Base-by-base conservation (phyloP, 2,797 vertebrate genomes). In the Fundulus diaphanus region DNA sequence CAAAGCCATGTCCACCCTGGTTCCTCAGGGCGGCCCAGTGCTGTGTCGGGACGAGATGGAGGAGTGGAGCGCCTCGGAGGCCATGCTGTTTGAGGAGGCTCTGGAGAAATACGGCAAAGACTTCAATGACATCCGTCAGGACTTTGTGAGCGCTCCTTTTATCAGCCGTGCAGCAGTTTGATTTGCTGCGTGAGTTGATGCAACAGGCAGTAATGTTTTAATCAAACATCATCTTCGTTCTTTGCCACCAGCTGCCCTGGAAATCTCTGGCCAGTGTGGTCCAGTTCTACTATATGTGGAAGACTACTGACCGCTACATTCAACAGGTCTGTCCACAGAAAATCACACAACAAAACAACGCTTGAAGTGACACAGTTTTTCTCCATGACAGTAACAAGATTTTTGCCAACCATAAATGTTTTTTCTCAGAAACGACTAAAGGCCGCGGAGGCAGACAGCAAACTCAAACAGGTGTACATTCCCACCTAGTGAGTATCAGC, bases 271-370 rank as follows among this genome's bases (percentile, higher is more conserved):
- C 98, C 85, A 99, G 98, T 89, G 98, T 99, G 90, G 98, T 99
- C 69, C 97, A 99, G 85, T 99, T 99, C 90, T 99, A 99, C 93
- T 99, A 99, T 92, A 99, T 99, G 98, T 99, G 98, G 98, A 99
- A 99, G 93, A 99, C 98, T 57, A 99, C 98, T 1, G 98, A 99
- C 95, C 95, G 98, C 96, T 99, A 99, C 0, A 98, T 99, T 82
- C 98, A 99, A 80, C 97, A 99, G 97, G 98, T 98, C 90, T 3
- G 57, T 61, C 8, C 3, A 3, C 37, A 59, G 3, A 1, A 13
- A 63, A 16, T 3, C 27, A 11, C 3, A 0, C 4, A 8, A 15
- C 3, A 68, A 6, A 37, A 1, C 18, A 35, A 51, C 33, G 4
- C 1, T 35, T 40, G 6, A 35, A 52, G 40, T 42, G n/a, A n/a